Conservation (phyloP, 2,888 invertebrate genomes). For the Nephrotoma appendiculata region DNA sequence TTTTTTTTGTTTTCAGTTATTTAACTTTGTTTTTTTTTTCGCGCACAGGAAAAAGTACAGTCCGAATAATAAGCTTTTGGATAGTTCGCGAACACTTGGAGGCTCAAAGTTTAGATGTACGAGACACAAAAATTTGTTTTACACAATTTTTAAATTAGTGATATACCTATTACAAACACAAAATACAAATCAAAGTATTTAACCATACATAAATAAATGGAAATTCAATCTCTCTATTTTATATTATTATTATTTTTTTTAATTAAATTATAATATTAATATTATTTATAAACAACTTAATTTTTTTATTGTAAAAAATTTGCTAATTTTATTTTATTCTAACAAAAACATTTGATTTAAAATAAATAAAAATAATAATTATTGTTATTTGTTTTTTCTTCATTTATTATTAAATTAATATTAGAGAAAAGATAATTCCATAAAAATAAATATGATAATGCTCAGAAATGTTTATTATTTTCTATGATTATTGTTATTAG, state of each 20-base stretch:
- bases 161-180: neutral
- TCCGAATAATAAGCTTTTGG: no score
- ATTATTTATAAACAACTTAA: neutral
- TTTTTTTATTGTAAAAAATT: neutral
- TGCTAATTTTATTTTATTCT: neutral
- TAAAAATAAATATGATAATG: neutral
- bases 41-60: neutral
- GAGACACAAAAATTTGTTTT: neutral
- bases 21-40: neutral
- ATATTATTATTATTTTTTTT: neutral
- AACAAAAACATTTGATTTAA: neutral
- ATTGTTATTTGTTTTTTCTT: neutral
- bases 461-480: neutral
- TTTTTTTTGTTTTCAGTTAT: neutral
- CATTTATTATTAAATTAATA: neutral
- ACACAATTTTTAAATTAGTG: neutral
- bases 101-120: no score
- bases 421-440: neutral
- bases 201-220: neutral
- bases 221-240: neutral
- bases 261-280: neutral
- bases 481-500: neutral
- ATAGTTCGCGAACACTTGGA: no score
- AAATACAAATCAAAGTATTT: neutral
- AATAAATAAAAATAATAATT: neutral